These are phyloP conservation scores for Phytoseiulus persimilis DNA, from an alignment of 2,888 invertebrate genomes.

Conservation along the genomic window DNA sequence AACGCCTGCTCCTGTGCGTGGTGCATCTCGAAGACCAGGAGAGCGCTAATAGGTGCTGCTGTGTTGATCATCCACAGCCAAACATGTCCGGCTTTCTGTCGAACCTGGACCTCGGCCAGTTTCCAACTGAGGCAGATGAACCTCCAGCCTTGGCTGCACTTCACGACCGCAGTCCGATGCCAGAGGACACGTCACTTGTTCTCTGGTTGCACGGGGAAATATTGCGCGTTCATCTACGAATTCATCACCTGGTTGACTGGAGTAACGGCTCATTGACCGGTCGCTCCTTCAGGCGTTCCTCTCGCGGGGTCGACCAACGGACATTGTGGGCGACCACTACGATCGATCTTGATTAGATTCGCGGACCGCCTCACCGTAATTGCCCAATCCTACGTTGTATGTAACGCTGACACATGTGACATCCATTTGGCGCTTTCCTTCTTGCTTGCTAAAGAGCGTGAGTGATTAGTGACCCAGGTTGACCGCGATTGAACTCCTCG, in stretches of 20 bases:
- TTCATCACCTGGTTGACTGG: not conserved
- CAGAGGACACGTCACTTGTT: not conserved
- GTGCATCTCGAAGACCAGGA: too few relatives aligned
- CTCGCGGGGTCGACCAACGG: not conserved
- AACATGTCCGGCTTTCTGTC: too few relatives aligned
- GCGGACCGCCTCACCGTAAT: not conserved
- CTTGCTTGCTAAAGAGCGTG: not conserved
- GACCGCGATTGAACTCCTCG: not conserved
- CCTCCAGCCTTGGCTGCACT: not conserved
- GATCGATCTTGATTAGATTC: conserved; percentile 5
- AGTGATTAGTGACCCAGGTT: not conserved
- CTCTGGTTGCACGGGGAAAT: not conserved
- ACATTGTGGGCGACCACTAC: not conserved
- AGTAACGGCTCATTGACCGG: not conserved
- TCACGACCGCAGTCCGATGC: not conserved
- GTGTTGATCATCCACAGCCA: too few relatives aligned
- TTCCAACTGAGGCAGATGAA: not conserved
- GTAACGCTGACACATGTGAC: not conserved
- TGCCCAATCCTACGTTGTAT: not conserved
- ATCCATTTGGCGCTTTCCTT: not conserved
- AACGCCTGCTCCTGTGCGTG: too few relatives aligned
- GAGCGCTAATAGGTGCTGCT: too few relatives aligned
- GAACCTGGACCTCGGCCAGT: not conserved
- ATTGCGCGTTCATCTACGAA: not conserved
- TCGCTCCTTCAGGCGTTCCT: not conserved